These are phyloP conservation scores for Drosophila sucinea DNA, from an alignment of 1,140 invertebrate species.

Conservation along the genomic window DNA sequence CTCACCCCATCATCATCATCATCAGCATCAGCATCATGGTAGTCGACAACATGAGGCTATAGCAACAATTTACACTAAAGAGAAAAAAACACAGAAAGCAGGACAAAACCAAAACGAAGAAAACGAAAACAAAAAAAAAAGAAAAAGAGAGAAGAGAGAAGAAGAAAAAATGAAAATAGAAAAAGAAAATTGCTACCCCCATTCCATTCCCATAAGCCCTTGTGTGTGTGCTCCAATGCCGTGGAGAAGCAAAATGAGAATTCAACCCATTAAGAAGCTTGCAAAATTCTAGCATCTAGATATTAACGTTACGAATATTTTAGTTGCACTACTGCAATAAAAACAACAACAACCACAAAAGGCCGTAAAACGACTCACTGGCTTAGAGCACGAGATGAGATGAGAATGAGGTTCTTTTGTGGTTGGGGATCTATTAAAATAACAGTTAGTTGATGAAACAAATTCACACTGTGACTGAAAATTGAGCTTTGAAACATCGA, in stretches of 20 bases:
- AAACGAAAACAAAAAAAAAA: slow-evolving; percentile 19
- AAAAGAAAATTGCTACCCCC: background rate
- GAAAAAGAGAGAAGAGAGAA: slow-evolving; percentile 7
- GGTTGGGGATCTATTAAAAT: too few relatives aligned
- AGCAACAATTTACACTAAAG: slow-evolving; percentile 71
- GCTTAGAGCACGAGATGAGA: background rate
- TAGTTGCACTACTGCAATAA: slow-evolving; percentile 38
- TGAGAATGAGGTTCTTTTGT: background rate
- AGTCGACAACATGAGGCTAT: slow-evolving; percentile 45
- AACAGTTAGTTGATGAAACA: too few relatives aligned
- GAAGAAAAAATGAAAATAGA: slow-evolving; percentile 23
- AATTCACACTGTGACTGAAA: too few relatives aligned
- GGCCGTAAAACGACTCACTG: too few relatives aligned
- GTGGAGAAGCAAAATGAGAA: background rate
- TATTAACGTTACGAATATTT: slow-evolving; percentile 68
- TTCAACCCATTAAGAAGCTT: slow-evolving; percentile 31
- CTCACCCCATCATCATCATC: slow-evolving; percentile 16
- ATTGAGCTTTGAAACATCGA: too few relatives aligned
- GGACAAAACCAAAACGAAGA: slow-evolving; percentile 43
- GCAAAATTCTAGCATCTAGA: slow-evolving; percentile 51
- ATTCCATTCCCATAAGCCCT: background rate
- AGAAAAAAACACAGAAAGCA: slow-evolving; percentile 61
- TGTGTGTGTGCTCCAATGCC: background rate
- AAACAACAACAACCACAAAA: slow-evolving; percentile 25
- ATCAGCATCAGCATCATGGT: slow-evolving; percentile 22